Conservation (phyloP, 1,140 invertebrate species). For the Psilanteris sp. region DNA sequence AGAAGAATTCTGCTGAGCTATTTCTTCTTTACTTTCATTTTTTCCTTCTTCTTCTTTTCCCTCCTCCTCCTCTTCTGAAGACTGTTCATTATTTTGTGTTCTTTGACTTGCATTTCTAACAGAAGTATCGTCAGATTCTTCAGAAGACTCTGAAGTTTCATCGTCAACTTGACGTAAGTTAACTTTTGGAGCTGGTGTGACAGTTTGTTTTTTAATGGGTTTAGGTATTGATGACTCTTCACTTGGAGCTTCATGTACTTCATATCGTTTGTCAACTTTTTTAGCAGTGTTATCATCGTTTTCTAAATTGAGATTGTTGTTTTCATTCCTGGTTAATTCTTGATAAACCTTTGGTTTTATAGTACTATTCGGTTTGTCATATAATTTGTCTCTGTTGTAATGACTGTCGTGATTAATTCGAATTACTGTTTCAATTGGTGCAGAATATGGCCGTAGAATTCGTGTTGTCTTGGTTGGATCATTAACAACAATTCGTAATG, state of each 20-base stretch:
- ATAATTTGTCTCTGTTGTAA: too few relatives aligned
- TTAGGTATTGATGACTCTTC: conserved; percentile 8
- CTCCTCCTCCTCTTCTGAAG: too few relatives aligned
- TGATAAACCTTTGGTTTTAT: conserved; percentile 34
- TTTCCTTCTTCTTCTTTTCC: too few relatives aligned
- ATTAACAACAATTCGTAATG: conserved; percentile 32
- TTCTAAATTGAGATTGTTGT: conserved; percentile 7
- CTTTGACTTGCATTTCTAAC: too few relatives aligned
- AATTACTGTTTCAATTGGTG: conserved; percentile 24
- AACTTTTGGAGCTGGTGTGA: conserved; percentile 7
- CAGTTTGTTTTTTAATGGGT: background rate
- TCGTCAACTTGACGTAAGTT: conserved; percentile 10
- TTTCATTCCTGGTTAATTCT: conserved; percentile 32
- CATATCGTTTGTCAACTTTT: conserved; percentile 55
- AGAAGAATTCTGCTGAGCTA: conserved; percentile 12
- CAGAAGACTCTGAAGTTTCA: conserved; percentile 12
- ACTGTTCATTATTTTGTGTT: too few relatives aligned
- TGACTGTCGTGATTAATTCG: conserved; percentile 16
- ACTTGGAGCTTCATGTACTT: conserved; percentile 50
- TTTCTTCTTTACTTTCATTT: conserved; percentile 25
- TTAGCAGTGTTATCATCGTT: conserved; percentile 6
- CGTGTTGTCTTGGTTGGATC: conserved; percentile 6
- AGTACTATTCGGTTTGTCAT: too few relatives aligned
- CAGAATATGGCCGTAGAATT: conserved; percentile 2
- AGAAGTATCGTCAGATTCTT: conserved; percentile 5